A percentile compares a stretch with the other conserved stretches of the same genome.
These are phyloP conservation scores for Spilosoma lubricipeda DNA, from an alignment of 2,888 invertebrate genomes.

Conservation along the genomic window DNA sequence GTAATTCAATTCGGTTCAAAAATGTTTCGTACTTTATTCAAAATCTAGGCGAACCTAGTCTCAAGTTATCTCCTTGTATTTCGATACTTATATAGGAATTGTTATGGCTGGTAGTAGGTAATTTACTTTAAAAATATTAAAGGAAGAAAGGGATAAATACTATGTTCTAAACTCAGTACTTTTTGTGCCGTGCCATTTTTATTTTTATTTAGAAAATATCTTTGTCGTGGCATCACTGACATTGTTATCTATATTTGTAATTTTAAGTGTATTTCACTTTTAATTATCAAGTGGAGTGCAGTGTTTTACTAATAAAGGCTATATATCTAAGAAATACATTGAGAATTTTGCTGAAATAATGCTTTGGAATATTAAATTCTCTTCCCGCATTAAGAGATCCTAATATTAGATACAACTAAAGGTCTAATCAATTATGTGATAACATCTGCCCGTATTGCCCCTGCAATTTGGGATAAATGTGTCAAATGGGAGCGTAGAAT, in stretches of 20 bases:
- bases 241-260: not conserved
- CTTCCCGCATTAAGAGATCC: conserved; percentile 57
- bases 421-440: conserved; percentile 74
- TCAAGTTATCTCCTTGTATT: not conserved
- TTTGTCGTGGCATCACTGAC: not conserved
- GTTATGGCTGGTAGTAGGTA: too few relatives aligned
- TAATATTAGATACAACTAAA: conserved; percentile 65
- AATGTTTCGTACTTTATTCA: not conserved
- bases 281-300: not conserved
- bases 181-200: too few relatives aligned
- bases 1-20: not conserved
- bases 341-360: conserved; percentile 15
- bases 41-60: not conserved
- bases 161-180: too few relatives aligned
- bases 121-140: too few relatives aligned
- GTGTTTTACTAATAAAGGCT: not conserved
- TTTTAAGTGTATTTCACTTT: not conserved
- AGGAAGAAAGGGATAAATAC: too few relatives aligned
- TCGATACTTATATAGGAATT: not conserved
- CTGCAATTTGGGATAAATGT: conserved; percentile 54
- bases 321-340: too few relatives aligned
- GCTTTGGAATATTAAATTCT: conserved; percentile 33
- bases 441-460: conserved; percentile 58
- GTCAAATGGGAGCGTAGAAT: conserved; percentile 47
- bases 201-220: not conserved